These are phyloP conservation scores for Aphelocoma californica DNA, from an alignment of 2,797 vertebrate genomes.

Conservation along the genomic window DNA sequence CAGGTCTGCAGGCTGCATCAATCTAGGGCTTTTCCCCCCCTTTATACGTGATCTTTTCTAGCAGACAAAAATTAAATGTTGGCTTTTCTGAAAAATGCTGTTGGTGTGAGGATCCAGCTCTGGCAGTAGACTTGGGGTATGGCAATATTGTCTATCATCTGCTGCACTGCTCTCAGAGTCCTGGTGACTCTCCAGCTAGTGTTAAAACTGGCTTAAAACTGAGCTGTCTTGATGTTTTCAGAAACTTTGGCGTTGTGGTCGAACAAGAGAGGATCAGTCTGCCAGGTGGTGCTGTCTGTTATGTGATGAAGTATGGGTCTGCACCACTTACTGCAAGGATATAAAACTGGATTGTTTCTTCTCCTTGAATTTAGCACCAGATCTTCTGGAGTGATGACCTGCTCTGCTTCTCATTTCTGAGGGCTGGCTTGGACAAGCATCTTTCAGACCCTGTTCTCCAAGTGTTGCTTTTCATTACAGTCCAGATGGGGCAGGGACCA, in stretches of 20 bases:
- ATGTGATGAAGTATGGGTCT: neutral
- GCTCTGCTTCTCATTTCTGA: neutral
- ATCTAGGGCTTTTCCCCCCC: neutral
- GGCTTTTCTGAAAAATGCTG: neutral
- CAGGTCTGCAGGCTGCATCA: neutral
- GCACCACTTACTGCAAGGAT: neutral
- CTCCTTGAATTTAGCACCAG: neutral
- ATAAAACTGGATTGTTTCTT: neutral
- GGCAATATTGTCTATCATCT: neutral
- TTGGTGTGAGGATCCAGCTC: neutral
- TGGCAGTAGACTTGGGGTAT: neutral
- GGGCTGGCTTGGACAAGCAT: neutral
- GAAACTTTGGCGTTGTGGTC: neutral
- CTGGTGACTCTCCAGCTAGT: neutral
- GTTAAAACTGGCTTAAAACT: neutral
- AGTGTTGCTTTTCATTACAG: neutral
- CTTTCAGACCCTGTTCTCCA: neutral
- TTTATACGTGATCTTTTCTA: neutral
- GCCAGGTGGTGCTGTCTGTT: neutral
- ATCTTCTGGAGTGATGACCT: neutral
- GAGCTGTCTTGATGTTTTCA: neutral
- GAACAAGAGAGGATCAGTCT: neutral
- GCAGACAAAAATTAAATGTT: neutral
- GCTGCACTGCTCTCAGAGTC: neutral
- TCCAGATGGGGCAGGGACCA: neutral